Percentiles rank a stretch among this genome's conserved stretches.
phyloP scores from a whole-genome alignment of 1,140 invertebrate species.

The Euschistus heros region DNA sequence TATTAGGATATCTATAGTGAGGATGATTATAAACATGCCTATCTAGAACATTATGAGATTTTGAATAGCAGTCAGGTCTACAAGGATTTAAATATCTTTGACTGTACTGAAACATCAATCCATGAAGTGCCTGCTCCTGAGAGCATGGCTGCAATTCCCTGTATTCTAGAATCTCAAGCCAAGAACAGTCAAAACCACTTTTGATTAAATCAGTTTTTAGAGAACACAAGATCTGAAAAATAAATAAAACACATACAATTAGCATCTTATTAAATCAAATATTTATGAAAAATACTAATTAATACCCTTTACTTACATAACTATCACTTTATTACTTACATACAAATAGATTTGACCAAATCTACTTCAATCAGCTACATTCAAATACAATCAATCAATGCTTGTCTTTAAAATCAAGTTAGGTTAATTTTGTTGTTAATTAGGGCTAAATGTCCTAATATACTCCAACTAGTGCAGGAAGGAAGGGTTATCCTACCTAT shows the following conservation, averaged over 20 bases:
- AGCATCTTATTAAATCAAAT: no score
- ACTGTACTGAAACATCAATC: conserved; percentile 31
- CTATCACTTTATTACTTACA: no score
- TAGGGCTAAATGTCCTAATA: no score
- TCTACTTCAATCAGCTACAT: no score
- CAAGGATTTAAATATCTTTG: conserved; percentile 1
- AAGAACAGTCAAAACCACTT: conserved; percentile 41
- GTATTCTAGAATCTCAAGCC: conserved; percentile 54
- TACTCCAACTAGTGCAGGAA: no score
- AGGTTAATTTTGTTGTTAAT: no score
- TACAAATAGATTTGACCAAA: no score
- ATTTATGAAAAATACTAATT: no score
- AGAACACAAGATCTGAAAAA: conserved; percentile 39
- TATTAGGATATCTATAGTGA: conserved; percentile 5
- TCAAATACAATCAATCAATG: no score
- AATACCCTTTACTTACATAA: no score
- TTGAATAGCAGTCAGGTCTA: conserved; percentile 15
- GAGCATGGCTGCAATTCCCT: conserved; percentile 51
- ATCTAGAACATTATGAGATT: conserved; percentile 17
- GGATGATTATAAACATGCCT: background rate
- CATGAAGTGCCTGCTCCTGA: conserved; percentile 42
- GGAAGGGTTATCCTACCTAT: no score
- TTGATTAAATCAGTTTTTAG: conserved; percentile 47
- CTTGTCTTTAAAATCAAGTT: no score
- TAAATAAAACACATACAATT: conserved; percentile 10